Evolutionary conservation across 2,113 vertebrate species (phyloP).

Genomic region (Callopanchax toddi): DNA sequence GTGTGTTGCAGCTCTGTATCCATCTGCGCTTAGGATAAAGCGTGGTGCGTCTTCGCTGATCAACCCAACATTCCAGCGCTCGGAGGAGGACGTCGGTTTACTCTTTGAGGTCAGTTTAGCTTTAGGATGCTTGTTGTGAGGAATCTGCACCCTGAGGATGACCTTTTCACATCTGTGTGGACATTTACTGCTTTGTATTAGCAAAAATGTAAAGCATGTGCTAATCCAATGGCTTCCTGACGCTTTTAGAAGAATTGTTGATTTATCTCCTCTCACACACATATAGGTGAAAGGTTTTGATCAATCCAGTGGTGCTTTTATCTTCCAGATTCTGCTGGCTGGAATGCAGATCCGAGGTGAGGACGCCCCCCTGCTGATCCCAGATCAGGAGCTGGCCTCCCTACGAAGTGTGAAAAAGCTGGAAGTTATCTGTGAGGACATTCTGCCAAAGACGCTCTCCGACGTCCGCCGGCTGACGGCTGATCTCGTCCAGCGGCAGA

Average conservation of each 20-base stretch:
- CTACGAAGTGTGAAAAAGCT: conserved; percentile 83
- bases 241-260: background rate
- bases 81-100: conserved; percentile 86
- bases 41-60: conserved; percentile 78
- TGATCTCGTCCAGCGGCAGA: conserved; percentile 68
- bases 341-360: conserved; percentile 82
- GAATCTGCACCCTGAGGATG: conserved; percentile 14
- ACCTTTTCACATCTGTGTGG: conserved; percentile 10
- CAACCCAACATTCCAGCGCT: conserved; percentile 86
- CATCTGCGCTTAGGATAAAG: conserved; percentile 84
- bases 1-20: conserved; percentile 83
- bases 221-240: conserved; percentile 5
- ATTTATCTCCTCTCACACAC: background rate
- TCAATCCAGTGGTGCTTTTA: background rate
- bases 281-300: background rate
- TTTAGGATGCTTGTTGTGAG: background rate
- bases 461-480: conserved; percentile 85
- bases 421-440: conserved; percentile 83
- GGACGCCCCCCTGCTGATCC: conserved; percentile 79
- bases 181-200: background rate
- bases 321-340: conserved; percentile 85
- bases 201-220: conserved; percentile 33
- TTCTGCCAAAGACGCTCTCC: conserved; percentile 88
- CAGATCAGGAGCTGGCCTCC: conserved; percentile 89
- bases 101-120: conserved; percentile 87